phyloP scores from a whole-genome alignment of 2,113 vertebrate genomes.

The Oreochromis spilurus region DNA sequence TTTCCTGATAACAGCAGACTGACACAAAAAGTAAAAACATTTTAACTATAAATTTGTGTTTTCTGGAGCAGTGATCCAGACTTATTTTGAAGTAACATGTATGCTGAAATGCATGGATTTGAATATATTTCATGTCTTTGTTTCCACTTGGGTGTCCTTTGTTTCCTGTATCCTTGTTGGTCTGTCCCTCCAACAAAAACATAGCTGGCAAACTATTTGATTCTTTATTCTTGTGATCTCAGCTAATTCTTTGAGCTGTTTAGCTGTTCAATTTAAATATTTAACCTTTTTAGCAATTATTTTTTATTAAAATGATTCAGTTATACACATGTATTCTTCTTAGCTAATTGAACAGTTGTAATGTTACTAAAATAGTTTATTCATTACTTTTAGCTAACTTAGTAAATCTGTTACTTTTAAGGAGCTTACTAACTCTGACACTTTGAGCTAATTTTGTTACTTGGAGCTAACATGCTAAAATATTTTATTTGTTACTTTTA shows the following conservation, averaged over 20 bases:
- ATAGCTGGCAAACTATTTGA: not conserved
- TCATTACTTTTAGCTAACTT: not conserved
- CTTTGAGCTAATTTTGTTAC: too few species aligned
- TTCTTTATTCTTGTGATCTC: not conserved
- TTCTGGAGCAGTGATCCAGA: not conserved
- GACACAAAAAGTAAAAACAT: not conserved
- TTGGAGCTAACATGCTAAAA: not conserved
- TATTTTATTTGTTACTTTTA: not conserved
- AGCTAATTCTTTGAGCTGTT: not conserved
- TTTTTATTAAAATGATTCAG: not conserved
- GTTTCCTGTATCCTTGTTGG: not conserved
- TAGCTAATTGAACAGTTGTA: not conserved
- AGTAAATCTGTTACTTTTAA: fast-evolving
- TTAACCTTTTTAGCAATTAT: fast-evolving
- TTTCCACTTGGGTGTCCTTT: not conserved
- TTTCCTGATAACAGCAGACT: not conserved
- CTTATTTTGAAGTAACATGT: not conserved
- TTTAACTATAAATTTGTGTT: not conserved
- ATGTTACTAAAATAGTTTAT: not conserved
- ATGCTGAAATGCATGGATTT: not conserved
- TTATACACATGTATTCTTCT: fast-evolving
- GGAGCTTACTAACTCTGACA: not conserved
- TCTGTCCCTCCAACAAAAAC: not conserved
- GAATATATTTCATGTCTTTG: not conserved
- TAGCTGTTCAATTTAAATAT: not conserved